Percentiles rank a stretch among this genome's conserved stretches.
phyloP scores from a whole-genome alignment of 2,797 vertebrate genomes.

The Artibeus lituratus region DNA sequence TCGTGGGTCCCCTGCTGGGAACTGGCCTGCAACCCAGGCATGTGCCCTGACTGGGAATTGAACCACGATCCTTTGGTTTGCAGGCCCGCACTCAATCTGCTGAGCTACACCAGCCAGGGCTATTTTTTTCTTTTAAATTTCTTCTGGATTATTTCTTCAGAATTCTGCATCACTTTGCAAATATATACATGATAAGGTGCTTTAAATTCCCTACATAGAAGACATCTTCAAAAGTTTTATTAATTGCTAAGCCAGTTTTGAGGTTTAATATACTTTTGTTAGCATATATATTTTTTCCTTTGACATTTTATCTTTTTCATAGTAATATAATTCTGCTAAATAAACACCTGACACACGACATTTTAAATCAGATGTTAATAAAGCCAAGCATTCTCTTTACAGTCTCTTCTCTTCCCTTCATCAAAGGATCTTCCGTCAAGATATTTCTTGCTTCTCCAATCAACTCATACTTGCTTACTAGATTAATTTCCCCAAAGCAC shows the following conservation, averaged over 20 bases:
- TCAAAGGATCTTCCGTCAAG: not conserved
- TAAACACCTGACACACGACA: not conserved
- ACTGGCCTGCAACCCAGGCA: too few species aligned
- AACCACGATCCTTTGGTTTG: too few species aligned
- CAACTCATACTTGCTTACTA: not conserved
- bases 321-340: not conserved
- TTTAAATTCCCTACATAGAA: not conserved
- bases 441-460: not conserved
- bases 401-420: not conserved
- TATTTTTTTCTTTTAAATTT: not conserved
- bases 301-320: not conserved
- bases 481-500: not conserved
- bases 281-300: conserved; percentile 23
- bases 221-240: not conserved
- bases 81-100: too few species aligned
- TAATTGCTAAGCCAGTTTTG: not conserved
- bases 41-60: too few species aligned
- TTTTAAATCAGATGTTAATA: conserved; percentile 34
- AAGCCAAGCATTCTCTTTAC: not conserved
- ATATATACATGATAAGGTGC: not conserved
- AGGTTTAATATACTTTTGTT: conserved; percentile 2
- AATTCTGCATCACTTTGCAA: not conserved
- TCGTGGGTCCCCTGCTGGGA: too few species aligned
- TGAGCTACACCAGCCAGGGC: too few species aligned
- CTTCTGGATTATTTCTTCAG: conserved; percentile 7